Percentiles rank a stretch among this genome's conserved stretches.
phyloP scores from a whole-genome alignment of 2,113 vertebrate species.

The Lophura nycthemera region DNA sequence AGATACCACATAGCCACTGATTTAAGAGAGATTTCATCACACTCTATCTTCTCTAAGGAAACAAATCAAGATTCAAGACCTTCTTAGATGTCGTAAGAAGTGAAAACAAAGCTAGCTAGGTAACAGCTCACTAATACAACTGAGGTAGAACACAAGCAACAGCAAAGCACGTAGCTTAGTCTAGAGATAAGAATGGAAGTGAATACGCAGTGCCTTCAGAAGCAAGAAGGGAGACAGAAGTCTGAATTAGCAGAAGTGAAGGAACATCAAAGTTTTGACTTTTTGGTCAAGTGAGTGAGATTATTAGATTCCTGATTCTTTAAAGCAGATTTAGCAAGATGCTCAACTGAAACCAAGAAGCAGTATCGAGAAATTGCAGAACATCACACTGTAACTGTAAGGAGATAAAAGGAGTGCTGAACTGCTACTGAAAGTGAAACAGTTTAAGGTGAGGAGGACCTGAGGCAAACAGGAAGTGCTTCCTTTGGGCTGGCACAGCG shows the following conservation, averaged over 20 bases:
- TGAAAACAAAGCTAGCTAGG: neutral
- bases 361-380: neutral
- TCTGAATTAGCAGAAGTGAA: neutral
- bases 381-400: neutral
- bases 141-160: neutral
- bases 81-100: neutral
- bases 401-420: neutral
- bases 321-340: neutral
- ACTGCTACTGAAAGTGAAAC: neutral
- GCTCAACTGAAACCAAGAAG: neutral
- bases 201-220: neutral
- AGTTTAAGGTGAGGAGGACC: neutral
- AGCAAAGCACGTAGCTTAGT: neutral
- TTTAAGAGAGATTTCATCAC: neutral
- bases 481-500: neutral
- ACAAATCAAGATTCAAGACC: neutral
- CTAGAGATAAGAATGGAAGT: neutral
- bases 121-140: neutral
- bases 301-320: neutral
- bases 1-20: neutral
- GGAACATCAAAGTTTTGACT: neutral
- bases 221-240: neutral
- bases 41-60: neutral
- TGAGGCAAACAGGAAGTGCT: constrained; percentile 6
- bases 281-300: neutral